phyloP scores from a whole-genome alignment of 2,888 invertebrate genomes.

The Idaea biselata region DNA sequence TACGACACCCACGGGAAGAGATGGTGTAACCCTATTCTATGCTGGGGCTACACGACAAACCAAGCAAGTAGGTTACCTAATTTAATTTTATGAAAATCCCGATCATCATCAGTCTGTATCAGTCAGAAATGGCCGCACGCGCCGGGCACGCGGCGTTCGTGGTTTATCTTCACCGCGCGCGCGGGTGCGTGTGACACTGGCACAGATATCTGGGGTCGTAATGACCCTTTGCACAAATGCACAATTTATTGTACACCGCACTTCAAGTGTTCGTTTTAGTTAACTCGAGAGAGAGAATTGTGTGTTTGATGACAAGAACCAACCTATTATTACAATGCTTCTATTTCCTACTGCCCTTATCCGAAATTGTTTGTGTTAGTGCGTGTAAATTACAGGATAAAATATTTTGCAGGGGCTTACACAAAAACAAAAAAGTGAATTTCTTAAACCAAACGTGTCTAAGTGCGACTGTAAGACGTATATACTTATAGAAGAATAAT shows the following conservation, averaged over 20 bases:
- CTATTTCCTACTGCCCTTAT: too few relatives aligned
- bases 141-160: conserved; percentile 58
- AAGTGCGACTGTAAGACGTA: too few relatives aligned
- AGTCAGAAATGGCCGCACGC: conserved; percentile 55
- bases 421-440: too few relatives aligned
- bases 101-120: conserved; percentile 8
- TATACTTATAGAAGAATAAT: background rate
- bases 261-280: conserved; percentile 27
- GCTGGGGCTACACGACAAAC: too few relatives aligned
- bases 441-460: too few relatives aligned
- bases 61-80: background rate
- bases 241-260: conserved; percentile 42
- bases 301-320: background rate
- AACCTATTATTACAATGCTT: too few relatives aligned
- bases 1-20: too few relatives aligned
- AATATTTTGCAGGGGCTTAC: too few relatives aligned
- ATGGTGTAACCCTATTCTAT: too few relatives aligned
- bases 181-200: conserved; percentile 53
- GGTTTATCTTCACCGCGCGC: conserved; percentile 52
- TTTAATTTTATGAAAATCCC: conserved; percentile 6
- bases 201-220: conserved; percentile 37
- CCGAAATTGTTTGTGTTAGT: too few relatives aligned
- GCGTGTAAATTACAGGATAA: too few relatives aligned
- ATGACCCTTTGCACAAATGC: conserved; percentile 45
- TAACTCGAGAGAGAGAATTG: conserved; percentile 4